These are phyloP conservation scores for Thereuonema tuberculata DNA, from an alignment of 1,140 invertebrate genomes.

Conservation along the genomic window DNA sequence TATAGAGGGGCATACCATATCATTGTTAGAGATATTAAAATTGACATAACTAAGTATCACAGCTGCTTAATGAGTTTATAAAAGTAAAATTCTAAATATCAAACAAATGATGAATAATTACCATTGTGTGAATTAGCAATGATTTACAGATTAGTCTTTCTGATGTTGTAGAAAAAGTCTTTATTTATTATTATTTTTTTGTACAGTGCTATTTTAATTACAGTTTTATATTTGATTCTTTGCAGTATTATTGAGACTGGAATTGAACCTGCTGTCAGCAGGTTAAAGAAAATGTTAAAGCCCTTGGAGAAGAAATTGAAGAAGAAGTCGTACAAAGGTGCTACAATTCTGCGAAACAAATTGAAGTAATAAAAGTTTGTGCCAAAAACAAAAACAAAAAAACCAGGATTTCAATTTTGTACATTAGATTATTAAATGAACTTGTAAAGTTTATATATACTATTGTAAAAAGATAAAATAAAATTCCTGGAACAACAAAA, in stretches of 20 bases:
- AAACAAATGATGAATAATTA: too few species aligned
- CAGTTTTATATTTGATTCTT: not conserved
- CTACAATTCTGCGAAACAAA: slow-evolving; percentile 5
- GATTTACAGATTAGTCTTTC: not conserved
- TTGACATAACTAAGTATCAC: too few species aligned
- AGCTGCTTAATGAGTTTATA: not conserved
- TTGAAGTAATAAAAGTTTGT: too few species aligned
- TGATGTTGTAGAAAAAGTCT: not conserved
- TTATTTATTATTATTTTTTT: not conserved
- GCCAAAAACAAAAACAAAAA: too few species aligned
- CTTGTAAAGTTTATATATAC: too few species aligned
- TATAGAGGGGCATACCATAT: too few species aligned
- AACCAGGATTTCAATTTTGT: too few species aligned
- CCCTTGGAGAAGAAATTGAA: not conserved
- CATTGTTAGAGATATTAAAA: too few species aligned
- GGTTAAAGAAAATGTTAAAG: not conserved
- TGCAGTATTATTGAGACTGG: not conserved
- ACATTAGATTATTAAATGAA: too few species aligned
- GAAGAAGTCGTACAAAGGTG: not conserved
- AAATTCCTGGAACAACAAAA: too few species aligned
- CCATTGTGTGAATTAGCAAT: not conserved
- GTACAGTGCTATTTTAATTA: not conserved
- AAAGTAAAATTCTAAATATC: not conserved
- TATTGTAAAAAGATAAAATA: too few species aligned
- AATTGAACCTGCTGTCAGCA: not conserved